phyloP scores from a whole-genome alignment of 2,113 vertebrate species.

The Xyliphius kryptos region DNA sequence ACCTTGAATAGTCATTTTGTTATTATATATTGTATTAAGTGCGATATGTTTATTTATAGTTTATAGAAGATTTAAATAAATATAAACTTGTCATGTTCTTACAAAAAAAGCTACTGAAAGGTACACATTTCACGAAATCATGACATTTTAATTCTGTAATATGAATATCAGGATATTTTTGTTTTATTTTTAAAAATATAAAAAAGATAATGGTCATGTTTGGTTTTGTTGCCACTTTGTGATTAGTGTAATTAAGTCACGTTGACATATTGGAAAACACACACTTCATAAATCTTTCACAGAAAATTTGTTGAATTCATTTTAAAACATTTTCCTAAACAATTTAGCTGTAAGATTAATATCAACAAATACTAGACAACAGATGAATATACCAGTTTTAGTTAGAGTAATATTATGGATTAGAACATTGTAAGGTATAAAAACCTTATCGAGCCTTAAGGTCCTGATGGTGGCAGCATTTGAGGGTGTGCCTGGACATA shows the following conservation, averaged over 20 bases:
- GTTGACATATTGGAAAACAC: not conserved
- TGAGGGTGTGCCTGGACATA: constrained; percentile 36
- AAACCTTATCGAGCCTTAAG: constrained; percentile 18
- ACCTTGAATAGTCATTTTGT: too few relatives aligned
- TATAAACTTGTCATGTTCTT: too few relatives aligned
- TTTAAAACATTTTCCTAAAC: too few relatives aligned
- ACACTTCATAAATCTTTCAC: too few relatives aligned
- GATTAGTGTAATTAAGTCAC: not conserved
- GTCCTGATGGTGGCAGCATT: constrained; percentile 35
- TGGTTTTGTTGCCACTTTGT: not conserved
- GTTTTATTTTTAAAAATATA: not conserved
- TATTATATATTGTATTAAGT: too few relatives aligned
- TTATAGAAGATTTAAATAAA: too few relatives aligned
- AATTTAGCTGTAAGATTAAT: too few relatives aligned
- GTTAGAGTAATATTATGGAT: not conserved
- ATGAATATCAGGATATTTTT: not conserved
- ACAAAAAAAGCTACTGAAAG: too few relatives aligned
- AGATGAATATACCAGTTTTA: constrained; percentile 25
- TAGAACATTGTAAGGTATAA: not conserved
- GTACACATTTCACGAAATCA: too few relatives aligned
- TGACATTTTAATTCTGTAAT: not conserved
- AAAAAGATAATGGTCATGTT: not conserved
- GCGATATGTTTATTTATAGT: too few relatives aligned
- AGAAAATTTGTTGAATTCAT: too few relatives aligned
- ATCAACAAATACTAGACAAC: constrained; percentile 8